Evolutionary conservation across 2,113 vertebrate species (phyloP).

Genomic region (Callocephalon fimbriatum): DNA sequence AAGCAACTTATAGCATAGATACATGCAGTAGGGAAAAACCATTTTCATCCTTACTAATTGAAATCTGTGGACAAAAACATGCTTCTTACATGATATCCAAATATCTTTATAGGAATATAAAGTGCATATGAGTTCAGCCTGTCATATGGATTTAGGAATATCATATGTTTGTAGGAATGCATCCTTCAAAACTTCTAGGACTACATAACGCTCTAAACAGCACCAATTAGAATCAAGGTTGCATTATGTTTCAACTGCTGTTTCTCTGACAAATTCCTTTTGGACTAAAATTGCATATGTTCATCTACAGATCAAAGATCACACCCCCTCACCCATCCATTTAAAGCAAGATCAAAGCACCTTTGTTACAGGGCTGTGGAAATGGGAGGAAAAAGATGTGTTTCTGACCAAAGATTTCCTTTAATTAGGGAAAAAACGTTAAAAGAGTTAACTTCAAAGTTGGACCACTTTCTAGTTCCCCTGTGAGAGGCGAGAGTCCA

Average conservation of each 20-base stretch:
- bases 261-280: not conserved
- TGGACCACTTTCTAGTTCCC: not conserved
- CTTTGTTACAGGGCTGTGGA: not conserved
- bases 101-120: not conserved
- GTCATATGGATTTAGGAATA: not conserved
- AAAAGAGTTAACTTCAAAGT: not conserved
- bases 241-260: not conserved
- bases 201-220: not conserved
- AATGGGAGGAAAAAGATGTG: fast-evolving
- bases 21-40: not conserved
- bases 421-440: not conserved
- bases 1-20: not conserved
- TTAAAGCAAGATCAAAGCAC: not conserved
- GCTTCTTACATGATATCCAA: not conserved
- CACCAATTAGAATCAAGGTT: not conserved
- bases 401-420: not conserved
- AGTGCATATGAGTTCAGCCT: not conserved
- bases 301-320: not conserved
- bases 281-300: not conserved
- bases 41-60: not conserved
- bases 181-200: not conserved
- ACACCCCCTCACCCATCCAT: not conserved
- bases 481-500: not conserved
- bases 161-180: not conserved
- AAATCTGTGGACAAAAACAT: not conserved